Evolutionary conservation across 2,113 vertebrate species (phyloP), one percentile per base, ranked within the genome.

Genomic region (Chrysochloris asiatica): DNA sequence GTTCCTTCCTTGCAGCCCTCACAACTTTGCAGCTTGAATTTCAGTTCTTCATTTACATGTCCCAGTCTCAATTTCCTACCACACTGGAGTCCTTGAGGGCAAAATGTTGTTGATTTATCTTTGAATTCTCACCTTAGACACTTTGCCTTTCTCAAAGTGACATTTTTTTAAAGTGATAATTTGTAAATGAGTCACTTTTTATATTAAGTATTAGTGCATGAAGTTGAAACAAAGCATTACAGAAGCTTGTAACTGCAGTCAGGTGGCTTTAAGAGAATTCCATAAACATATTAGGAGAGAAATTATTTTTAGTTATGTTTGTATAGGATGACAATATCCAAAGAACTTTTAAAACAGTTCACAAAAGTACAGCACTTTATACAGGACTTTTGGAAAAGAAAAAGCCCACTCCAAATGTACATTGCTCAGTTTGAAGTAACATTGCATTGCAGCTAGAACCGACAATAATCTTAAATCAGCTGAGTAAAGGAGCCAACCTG

Each of bases 401-500:
- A 17, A 69, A 38, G 36, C 6, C 67, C 36, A 69, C 67, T 69
- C 75, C 83, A 92, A 61, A 52, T 84, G 56, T 76, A 72, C 89
- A 85, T 71, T 38, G 83, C 72, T 93, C 47, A 43, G 30, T 48
- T 56, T 50, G 50, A 88, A 88, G 6, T n/a, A n/a, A n/a, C n/a
- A n/a, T n/a, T 59, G 19, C 56, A 78, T 36, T 59, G 48, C 36
- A 89, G 13, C 24, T 47, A 71, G 73, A 91, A 86, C 65, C 82
- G 16, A 84, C 47, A 92, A 94, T 87, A 80, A 59, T 73, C 67
- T 93, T 63, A 87, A 47, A 80, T 87, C 26, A 78, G 81, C 52
- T 52, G 48, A 84, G 54, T 56, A 75, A 81, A 86, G 88, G 81
- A 59, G 41, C 30, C 80, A 88, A 81, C 73, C 80, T 86, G n/a